phyloP scores from a whole-genome alignment of 2,888 invertebrate genomes.

The Lottia scabra region DNA sequence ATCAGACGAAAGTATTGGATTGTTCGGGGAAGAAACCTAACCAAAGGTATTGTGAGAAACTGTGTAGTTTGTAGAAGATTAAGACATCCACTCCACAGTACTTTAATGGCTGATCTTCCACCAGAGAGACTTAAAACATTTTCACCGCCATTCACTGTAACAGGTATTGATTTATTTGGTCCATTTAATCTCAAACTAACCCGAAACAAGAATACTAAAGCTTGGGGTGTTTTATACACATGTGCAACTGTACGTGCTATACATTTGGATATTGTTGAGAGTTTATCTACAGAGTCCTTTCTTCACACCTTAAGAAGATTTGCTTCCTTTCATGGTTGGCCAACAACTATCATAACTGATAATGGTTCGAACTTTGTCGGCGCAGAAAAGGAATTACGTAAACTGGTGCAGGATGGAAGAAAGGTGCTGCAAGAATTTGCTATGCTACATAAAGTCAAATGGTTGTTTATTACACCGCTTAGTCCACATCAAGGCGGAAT shows the following conservation, averaged over 20 bases:
- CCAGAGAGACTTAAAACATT: not conserved
- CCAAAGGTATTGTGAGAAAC: not conserved
- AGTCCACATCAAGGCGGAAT: constrained; percentile 24
- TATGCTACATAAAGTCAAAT: constrained; percentile 9
- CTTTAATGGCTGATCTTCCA: constrained; percentile 7
- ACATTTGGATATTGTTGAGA: not conserved
- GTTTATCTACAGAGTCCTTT: constrained; percentile 4
- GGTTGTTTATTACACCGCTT: constrained; percentile 9
- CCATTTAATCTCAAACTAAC: not conserved
- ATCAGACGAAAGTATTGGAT: constrained; percentile 7
- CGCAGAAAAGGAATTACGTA: not conserved
- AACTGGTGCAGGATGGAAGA: constrained; percentile 9
- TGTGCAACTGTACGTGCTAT: not conserved
- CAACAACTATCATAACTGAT: not conserved
- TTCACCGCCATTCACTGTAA: not conserved
- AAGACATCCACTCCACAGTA: not conserved
- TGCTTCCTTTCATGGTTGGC: constrained; percentile 9
- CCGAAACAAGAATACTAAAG: not conserved
- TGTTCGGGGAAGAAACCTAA: constrained; percentile 9
- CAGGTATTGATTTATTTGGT: constrained; percentile 1
- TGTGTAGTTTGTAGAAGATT: constrained; percentile 13
- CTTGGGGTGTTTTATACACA: constrained; percentile 4
- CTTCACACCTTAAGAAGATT: not conserved
- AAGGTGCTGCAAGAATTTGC: not conserved
- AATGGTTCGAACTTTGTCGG: constrained; percentile 4